phyloP scores from a whole-genome alignment of 37 sponge, comb jelly and placozoan genomes.

The Eunapius fragilis region DNA sequence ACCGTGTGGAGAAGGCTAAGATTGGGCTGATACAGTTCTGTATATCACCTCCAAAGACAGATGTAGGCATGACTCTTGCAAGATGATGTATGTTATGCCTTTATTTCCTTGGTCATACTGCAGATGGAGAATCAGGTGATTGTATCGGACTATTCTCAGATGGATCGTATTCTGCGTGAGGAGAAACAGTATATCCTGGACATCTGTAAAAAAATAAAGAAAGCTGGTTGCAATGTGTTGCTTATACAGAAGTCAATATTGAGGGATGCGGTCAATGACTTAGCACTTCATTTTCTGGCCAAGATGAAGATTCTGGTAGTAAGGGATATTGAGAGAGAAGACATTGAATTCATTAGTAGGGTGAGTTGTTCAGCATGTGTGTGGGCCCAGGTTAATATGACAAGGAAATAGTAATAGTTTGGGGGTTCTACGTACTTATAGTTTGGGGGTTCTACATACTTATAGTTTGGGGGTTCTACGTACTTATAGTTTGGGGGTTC shows the following conservation, averaged over 20 bases:
- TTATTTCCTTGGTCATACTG: not conserved
- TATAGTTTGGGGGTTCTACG: no score
- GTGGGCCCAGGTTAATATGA: no score
- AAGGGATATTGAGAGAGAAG: conserved; percentile 95
- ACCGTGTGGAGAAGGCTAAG: conserved; percentile 96
- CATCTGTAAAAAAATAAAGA: conserved; percentile 99
- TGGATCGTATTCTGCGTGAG: conserved; percentile 97
- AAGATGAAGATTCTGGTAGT: conserved; percentile 98
- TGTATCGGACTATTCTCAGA: conserved; percentile 97
- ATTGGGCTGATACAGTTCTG: conserved; percentile 99
- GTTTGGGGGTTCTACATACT: no score
- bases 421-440: no score
- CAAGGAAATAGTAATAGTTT: no score
- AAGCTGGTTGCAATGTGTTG: conserved; percentile 98
- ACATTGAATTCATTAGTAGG: conserved; percentile 94
- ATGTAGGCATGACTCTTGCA: conserved; percentile 52
- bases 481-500: no score
- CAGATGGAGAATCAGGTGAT: conserved; percentile 99
- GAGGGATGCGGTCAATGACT: conserved; percentile 96
- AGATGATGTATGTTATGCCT: not conserved
- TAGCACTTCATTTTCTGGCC: conserved; percentile 96
- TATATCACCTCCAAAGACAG: conserved; percentile 98
- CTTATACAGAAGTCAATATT: conserved; percentile 99
- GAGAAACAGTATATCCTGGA: conserved; percentile 98
- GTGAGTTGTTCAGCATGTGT: no score